These are phyloP conservation scores for Dasypus novemcinctus DNA, from an alignment of 2,113 vertebrate species.

Conservation along the genomic window DNA sequence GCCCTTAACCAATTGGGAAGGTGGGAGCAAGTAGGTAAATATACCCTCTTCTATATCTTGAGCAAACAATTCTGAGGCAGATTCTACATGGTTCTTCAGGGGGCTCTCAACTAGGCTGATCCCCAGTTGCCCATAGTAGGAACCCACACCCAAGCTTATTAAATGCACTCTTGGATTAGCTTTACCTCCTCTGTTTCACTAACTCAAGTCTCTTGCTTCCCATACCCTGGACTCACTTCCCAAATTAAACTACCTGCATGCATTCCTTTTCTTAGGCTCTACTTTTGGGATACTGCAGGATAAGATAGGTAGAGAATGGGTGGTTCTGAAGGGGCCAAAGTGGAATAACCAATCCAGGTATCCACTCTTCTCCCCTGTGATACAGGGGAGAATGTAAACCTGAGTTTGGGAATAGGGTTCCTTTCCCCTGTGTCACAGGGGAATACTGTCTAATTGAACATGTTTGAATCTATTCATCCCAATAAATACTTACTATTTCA, in stretches of 20 bases:
- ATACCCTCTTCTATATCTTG: background rate
- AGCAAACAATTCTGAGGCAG: background rate
- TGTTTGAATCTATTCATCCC: background rate
- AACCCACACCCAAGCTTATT: background rate
- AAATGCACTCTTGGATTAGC: background rate
- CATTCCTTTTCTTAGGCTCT: background rate
- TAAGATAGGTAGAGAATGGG: background rate
- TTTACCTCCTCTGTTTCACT: background rate
- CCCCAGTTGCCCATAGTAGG: background rate
- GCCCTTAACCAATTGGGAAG: background rate
- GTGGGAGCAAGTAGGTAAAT: background rate
- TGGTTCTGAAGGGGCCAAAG: background rate
- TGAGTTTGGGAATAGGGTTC: too few species aligned
- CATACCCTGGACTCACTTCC: background rate
- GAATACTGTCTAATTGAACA: background rate
- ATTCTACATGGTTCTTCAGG: background rate
- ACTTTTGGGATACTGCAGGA: background rate
- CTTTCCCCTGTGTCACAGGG: background rate
- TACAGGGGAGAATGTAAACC: background rate
- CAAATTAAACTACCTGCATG: background rate
- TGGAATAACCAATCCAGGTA: background rate
- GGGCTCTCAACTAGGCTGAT: background rate
- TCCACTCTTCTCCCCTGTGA: background rate
- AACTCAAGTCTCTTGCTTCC: background rate
- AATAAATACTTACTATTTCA: background rate